Conservation (phyloP, 1,140 invertebrate genomes). For the Sinella curviseta region DNA sequence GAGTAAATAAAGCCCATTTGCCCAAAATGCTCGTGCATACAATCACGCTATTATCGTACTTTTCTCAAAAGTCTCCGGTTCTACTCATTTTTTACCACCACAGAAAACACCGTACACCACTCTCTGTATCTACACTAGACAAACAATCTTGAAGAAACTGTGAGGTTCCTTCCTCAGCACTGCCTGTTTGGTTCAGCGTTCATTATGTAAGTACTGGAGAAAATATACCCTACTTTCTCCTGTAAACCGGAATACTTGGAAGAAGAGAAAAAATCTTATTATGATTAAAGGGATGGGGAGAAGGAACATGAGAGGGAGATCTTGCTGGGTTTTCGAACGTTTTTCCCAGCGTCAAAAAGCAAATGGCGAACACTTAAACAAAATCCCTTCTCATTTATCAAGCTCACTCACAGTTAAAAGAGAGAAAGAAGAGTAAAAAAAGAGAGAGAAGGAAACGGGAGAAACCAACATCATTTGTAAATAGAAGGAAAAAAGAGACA, state of each 20-base stretch:
- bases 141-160: not conserved
- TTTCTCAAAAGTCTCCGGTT: too few relatives aligned
- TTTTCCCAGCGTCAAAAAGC: not conserved
- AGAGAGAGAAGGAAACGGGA: not conserved
- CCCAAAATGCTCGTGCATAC: not conserved
- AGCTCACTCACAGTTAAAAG: too few relatives aligned
- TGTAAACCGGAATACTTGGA: not conserved
- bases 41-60: not conserved
- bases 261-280: too few relatives aligned
- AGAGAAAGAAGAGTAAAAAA: not conserved
- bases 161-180: too few relatives aligned
- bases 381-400: not conserved
- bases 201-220: too few relatives aligned
- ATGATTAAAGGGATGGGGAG: not conserved
- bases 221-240: not conserved
- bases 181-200: too few relatives aligned
- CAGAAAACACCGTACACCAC: not conserved
- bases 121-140: not conserved
- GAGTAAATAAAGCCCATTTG: not conserved
- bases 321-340: too few relatives aligned
- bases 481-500: too few relatives aligned
- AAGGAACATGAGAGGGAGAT: not conserved
- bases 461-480: too few relatives aligned
- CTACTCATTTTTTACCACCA: not conserved
- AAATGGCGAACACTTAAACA: not conserved